Evolutionary conservation across 2,888 invertebrate species (phyloP).

Genomic region (Thereva nobilitata): DNA sequence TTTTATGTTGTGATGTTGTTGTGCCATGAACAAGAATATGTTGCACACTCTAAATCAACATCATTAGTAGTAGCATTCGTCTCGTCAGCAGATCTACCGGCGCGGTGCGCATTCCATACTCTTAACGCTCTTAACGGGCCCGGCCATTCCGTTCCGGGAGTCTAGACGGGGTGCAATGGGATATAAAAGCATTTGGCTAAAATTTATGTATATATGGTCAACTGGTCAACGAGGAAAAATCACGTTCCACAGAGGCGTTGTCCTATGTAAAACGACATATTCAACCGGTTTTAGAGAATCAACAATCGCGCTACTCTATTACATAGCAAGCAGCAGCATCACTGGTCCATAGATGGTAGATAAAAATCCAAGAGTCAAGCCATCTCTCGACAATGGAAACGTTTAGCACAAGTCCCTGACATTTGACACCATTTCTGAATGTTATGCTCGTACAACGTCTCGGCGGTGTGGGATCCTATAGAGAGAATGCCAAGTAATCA

Average conservation of each 20-base stretch:
- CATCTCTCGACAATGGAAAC: conserved; percentile 20
- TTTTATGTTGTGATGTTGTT: conserved; percentile 6
- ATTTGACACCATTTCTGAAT: conserved; percentile 28
- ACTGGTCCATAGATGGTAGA: conserved; percentile 8
- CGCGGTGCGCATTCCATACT: neutral
- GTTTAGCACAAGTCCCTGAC: conserved; percentile 30
- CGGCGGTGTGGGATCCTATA: neutral
- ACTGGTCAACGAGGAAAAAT: too few relatives aligned
- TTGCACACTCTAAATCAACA: conserved; percentile 23
- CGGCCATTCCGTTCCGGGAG: too few relatives aligned
- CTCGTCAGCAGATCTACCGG: conserved; percentile 8
- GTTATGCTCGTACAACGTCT: neutral
- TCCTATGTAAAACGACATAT: too few relatives aligned
- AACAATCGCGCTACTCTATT: too few relatives aligned
- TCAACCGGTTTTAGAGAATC: too few relatives aligned
- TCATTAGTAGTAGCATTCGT: conserved; percentile 24
- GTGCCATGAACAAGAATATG: conserved; percentile 17
- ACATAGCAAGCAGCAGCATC: neutral
- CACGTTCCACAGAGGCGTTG: too few relatives aligned
- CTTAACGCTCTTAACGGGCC: neutral
- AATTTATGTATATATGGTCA: too few relatives aligned
- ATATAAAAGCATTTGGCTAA: too few relatives aligned
- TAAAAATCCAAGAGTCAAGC: conserved; percentile 9
- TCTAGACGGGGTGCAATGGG: too few relatives aligned
- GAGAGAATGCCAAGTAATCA: neutral